Evolutionary conservation across 2,113 vertebrate species (phyloP).

Genomic region (Larimichthys polyactis): DNA sequence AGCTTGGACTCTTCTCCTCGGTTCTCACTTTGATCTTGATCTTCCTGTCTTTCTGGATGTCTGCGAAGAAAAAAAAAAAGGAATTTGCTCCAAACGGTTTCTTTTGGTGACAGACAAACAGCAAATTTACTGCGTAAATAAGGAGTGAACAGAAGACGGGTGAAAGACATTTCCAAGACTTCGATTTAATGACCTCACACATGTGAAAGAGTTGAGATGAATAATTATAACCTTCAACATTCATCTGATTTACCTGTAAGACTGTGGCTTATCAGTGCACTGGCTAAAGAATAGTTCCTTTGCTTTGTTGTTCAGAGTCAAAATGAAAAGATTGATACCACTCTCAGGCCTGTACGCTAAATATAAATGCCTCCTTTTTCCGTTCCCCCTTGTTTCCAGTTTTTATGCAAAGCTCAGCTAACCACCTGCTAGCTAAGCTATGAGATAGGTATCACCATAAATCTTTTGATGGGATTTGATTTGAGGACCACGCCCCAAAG

Average conservation of each 20-base stretch:
- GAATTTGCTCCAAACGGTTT: background rate
- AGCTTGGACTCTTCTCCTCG: conserved; percentile 49
- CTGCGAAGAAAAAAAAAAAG: conserved; percentile 27
- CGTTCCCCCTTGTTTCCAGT: background rate
- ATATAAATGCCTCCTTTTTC: background rate
- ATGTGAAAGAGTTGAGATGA: background rate
- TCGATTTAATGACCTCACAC: background rate
- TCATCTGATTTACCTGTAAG: background rate
- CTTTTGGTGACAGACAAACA: background rate
- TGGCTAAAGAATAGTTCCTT: background rate
- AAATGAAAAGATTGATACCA: background rate
- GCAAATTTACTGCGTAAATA: background rate
- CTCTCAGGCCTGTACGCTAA: background rate
- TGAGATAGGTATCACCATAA: background rate
- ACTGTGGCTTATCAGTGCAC: background rate
- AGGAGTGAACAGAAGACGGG: background rate
- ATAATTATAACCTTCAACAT: background rate
- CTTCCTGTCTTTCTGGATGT: conserved; percentile 62
- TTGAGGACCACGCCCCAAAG: background rate
- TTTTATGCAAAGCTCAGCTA: background rate
- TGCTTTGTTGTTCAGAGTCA: background rate
- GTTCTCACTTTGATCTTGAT: conserved; percentile 56
- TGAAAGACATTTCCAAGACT: background rate
- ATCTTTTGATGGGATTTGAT: background rate
- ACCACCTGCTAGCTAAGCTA: background rate